Base-by-base conservation (phyloP, 2,888 invertebrate genomes). In the Sycophila texana region DNA sequence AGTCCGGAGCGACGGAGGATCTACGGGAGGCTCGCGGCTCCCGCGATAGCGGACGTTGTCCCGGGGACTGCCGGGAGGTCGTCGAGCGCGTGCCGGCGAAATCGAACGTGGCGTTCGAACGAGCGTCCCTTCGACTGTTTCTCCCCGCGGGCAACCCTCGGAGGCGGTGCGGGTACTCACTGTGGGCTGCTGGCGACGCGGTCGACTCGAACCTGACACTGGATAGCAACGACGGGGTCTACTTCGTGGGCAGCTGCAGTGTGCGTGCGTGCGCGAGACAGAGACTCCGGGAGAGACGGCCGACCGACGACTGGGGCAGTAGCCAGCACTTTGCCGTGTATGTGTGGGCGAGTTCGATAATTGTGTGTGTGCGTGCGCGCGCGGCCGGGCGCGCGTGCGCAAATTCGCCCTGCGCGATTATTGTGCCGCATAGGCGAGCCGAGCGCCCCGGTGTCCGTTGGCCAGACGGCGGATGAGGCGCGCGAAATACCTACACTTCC, bases 11-110 rank as follows among this genome's bases (percentile, higher is more conserved):
- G 30, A 0, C 30, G 26, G 1, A 5, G 47, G 67, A 30, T 18
- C 5, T 22, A 78, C 77, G 60, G 79, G 76, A 79, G 81, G 80
- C 55, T 71, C n/a, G n/a, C n/a, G n/a, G n/a, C n/a, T n/a, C n/a
- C n/a, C 73, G 78, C 80, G 86, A 84, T 85, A 86, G 85, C 85
- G 87, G 88, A 87, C 86, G 85, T 86, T 84, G 74, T 78, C 57
- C 75, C 76, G 74, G n/a, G 76, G 77, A 20, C 22, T 12, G 20
- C 18, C 20, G 16, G 2, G 16, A 18, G 26, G 26, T 2, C 26
- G 26, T 26, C 39, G 76, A 79, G 81, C 76, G 74, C 82, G 79
- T 82, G 85, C 88, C 89, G 87, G 89, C 81, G 83, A 61, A 26
- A 16, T n/a, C 22, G 10, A 26, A 30, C 18, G n/a, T 63, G 10